Conservation (phyloP, 2,888 invertebrate species). For the Diarsia brunnea region DNA sequence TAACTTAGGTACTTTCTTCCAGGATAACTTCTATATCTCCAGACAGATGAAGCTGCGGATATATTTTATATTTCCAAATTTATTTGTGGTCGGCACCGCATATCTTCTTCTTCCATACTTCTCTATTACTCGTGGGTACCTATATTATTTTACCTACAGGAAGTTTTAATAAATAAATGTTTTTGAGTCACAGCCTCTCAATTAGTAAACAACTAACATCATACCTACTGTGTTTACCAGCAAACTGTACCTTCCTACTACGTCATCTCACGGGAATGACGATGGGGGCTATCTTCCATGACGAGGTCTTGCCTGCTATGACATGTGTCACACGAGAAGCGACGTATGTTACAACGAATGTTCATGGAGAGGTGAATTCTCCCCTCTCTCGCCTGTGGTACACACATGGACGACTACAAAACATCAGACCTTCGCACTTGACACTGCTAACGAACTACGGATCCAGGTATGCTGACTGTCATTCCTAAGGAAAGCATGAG, state of each 20-base stretch:
- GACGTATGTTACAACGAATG: not conserved
- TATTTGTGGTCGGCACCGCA: not conserved
- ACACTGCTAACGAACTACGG: too few relatives aligned
- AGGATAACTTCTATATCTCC: not conserved
- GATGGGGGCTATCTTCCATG: slow-evolving; percentile 1
- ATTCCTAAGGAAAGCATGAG: too few relatives aligned
- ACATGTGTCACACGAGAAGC: slow-evolving; percentile 7
- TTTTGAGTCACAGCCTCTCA: not conserved
- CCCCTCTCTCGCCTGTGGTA: too few relatives aligned
- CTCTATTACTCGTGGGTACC: not conserved
- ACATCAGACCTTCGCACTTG: too few relatives aligned
- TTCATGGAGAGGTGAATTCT: not conserved
- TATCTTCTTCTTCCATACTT: not conserved
- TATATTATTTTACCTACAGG: too few relatives aligned
- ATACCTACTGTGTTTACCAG: not conserved
- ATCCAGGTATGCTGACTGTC: too few relatives aligned
- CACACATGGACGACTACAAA: too few relatives aligned
- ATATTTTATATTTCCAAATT: not conserved
- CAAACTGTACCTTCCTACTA: not conserved
- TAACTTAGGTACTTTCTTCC: not conserved
- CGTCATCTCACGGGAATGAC: slow-evolving; percentile 22
- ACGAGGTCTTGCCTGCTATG: not conserved
- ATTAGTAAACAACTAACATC: not conserved
- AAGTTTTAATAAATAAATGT: not conserved
- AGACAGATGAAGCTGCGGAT: too few relatives aligned